Evolutionary conservation across 2,797 vertebrate species (phyloP).

Genomic region (Coreius guichenoti): DNA sequence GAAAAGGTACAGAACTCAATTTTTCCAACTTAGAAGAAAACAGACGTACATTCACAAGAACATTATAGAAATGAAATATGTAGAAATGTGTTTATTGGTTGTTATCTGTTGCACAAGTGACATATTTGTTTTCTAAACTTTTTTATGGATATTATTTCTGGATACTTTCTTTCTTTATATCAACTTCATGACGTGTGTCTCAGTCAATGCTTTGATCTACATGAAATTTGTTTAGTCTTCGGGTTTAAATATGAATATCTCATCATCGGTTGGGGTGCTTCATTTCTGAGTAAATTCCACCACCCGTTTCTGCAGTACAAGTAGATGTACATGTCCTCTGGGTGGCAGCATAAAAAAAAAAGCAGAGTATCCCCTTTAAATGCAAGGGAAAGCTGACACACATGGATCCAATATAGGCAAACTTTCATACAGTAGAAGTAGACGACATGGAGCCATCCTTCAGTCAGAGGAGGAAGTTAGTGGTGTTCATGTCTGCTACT

Average conservation of each 20-base stretch:
- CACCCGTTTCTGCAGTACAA: slow-evolving; percentile 42
- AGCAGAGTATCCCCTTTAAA: slow-evolving; percentile 34
- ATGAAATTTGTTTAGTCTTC: not conserved
- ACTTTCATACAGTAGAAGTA: slow-evolving; percentile 75
- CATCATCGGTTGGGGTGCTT: not conserved
- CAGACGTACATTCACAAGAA: not conserved
- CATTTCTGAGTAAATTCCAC: not conserved
- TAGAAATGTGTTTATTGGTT: not conserved
- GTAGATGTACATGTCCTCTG: slow-evolving; percentile 52
- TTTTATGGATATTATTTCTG: not conserved
- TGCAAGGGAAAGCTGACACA: slow-evolving; percentile 67
- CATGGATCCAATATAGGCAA: slow-evolving; percentile 82
- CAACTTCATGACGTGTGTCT: not conserved
- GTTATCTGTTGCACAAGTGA: too few species aligned
- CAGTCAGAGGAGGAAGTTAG: slow-evolving; percentile 74
- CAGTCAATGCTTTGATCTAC: not conserved
- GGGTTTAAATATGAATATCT: slow-evolving; percentile 13
- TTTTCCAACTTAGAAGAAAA: slow-evolving; percentile 25
- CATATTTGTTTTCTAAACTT: not conserved
- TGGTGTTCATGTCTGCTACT: slow-evolving; percentile 71
- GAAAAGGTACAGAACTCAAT: not conserved
- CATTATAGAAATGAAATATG: not conserved
- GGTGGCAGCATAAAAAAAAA: slow-evolving; percentile 64
- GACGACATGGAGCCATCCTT: slow-evolving; percentile 82
- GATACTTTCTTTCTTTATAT: not conserved